phyloP scores from a whole-genome alignment of 2,888 invertebrate genomes.

The Galerucella calmariensis region DNA sequence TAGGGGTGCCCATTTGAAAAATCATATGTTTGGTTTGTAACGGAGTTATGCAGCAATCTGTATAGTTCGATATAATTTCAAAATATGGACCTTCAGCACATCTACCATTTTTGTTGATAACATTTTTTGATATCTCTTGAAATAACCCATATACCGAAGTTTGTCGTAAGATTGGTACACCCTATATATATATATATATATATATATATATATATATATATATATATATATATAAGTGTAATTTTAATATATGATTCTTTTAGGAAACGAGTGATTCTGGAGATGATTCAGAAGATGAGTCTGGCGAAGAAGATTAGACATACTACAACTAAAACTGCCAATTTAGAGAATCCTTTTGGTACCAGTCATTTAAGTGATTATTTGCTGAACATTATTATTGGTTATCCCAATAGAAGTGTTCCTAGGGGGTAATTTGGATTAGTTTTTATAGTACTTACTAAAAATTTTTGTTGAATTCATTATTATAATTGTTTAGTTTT shows the following conservation, averaged over 20 bases:
- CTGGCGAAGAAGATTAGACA: slow-evolving; percentile 28
- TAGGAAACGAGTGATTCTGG: slow-evolving; percentile 38
- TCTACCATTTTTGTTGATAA: too few relatives aligned
- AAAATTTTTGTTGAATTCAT: not conserved
- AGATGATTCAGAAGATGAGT: slow-evolving; percentile 35
- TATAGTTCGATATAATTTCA: too few relatives aligned
- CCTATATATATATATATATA: too few relatives aligned
- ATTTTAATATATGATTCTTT: slow-evolving; percentile 13
- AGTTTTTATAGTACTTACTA: not conserved
- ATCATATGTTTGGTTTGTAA: too few relatives aligned
- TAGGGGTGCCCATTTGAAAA: too few relatives aligned
- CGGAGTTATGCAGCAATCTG: too few relatives aligned
- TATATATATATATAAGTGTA: too few relatives aligned
- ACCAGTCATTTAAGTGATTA: not conserved
- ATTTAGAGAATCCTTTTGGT: slow-evolving; percentile 1
- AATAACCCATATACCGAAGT: too few relatives aligned
- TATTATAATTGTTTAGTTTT: not conserved
- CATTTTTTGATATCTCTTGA: too few relatives aligned
- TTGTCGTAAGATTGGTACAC: too few relatives aligned
- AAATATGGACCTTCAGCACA: too few relatives aligned
- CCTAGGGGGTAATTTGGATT: not conserved
- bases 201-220: too few relatives aligned
- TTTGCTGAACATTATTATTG: not conserved
- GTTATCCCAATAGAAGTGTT: not conserved
- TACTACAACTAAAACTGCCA: slow-evolving; percentile 8